Evolutionary conservation across 2,888 invertebrate species (phyloP).

Genomic region (Hecatera dysodea): DNA sequence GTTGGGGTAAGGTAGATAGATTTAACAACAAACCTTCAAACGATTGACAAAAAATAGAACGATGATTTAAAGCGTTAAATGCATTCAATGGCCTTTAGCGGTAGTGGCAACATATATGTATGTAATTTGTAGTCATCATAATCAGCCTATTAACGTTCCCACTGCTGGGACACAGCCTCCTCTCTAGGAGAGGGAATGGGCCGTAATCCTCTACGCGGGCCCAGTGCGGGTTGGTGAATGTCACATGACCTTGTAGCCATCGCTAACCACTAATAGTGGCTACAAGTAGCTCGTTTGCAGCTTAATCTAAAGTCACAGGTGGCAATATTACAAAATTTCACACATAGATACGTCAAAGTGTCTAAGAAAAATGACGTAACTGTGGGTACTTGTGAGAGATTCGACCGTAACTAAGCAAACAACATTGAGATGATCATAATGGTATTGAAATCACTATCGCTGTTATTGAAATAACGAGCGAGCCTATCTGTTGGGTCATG

Average conservation of each 20-base stretch:
- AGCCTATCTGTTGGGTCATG: background rate
- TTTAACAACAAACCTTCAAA: background rate
- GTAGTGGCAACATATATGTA: no score
- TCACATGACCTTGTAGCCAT: no score
- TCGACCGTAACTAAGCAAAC: conserved; percentile 40
- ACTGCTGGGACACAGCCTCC: no score
- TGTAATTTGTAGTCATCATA: no score
- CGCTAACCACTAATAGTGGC: background rate
- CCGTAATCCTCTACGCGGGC: no score
- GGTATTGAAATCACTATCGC: conserved; percentile 37
- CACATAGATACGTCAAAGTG: conserved; percentile 44
- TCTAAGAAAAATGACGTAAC: conserved; percentile 44
- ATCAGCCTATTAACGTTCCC: no score
- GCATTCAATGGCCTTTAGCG: background rate
- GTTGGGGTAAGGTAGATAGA: background rate
- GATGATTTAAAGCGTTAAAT: background rate
- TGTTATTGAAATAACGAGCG: conserved; percentile 18
- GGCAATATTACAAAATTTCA: conserved; percentile 46
- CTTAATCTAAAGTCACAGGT: conserved; percentile 32
- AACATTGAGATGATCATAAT: conserved; percentile 26
- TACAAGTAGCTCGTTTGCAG: background rate
- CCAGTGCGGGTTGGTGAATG: no score
- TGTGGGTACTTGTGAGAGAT: conserved; percentile 30
- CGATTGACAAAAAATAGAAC: background rate
- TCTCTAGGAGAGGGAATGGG: no score